These are phyloP conservation scores for Archaeoteleia sp. DNA, from an alignment of 2,888 invertebrate species.

Conservation along the genomic window DNA sequence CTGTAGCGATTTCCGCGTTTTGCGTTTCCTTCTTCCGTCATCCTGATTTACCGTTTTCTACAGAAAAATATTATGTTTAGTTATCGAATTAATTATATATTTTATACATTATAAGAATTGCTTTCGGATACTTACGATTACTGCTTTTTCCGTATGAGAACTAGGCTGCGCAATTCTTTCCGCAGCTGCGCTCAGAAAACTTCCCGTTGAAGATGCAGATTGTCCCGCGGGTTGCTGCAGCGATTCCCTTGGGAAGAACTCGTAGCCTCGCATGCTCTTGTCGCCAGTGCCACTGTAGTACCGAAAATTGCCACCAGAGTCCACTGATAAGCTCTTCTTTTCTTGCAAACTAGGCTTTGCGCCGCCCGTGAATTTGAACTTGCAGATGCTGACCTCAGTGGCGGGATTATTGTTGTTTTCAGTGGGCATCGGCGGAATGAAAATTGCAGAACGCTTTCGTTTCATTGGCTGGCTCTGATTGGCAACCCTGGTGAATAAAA, in stretches of 20 bases:
- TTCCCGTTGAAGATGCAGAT: conserved; percentile 76
- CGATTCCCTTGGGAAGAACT: conserved; percentile 85
- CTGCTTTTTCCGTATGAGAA: conserved; percentile 22
- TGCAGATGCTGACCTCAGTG: conserved; percentile 92
- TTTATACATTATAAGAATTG: no score
- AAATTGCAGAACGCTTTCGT: conserved; percentile 87
- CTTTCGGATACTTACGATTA: conserved; percentile 23
- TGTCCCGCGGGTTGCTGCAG: conserved; percentile 78
- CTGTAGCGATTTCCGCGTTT: conserved; percentile 88
- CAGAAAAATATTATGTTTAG: no score
- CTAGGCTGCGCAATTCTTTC: conserved; percentile 75
- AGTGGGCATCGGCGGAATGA: conserved; percentile 87
- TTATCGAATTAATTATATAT: no score
- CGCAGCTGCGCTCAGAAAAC: conserved; percentile 75
- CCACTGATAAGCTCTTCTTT: conserved; percentile 93
- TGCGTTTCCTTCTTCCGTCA: conserved; percentile 79
- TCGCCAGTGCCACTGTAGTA: conserved; percentile 92
- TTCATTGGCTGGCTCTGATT: conserved; percentile 77
- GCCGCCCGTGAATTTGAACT: conserved; percentile 94
- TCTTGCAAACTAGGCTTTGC: conserved; percentile 92
- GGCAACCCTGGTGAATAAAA: conserved; percentile 11
- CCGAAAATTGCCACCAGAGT: conserved; percentile 90
- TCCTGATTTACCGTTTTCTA: conserved; percentile 60
- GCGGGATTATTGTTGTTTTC: conserved; percentile 85
- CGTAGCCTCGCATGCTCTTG: conserved; percentile 85